These are phyloP conservation scores for Mylabris sibirica DNA, from an alignment of 2,888 invertebrate species.

Conservation along the genomic window DNA sequence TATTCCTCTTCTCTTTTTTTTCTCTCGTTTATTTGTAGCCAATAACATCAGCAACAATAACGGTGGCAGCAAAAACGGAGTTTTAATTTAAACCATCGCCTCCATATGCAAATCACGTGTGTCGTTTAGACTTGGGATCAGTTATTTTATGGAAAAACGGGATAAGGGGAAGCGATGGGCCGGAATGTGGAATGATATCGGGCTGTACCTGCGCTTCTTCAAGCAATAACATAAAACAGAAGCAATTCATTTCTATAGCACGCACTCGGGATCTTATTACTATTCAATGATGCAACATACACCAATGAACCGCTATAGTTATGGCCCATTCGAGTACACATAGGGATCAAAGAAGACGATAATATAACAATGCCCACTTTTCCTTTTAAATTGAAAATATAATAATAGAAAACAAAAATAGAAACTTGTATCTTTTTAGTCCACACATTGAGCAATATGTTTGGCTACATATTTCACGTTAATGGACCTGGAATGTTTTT, in stretches of 20 bases:
- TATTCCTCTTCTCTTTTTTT: constrained; percentile 18
- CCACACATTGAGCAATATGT: constrained; percentile 9
- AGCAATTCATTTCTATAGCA: constrained; percentile 59
- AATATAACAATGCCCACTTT: not conserved
- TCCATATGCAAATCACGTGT: constrained; percentile 61
- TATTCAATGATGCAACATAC: constrained; percentile 62
- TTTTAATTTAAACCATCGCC: constrained; percentile 59
- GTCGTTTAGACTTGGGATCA: constrained; percentile 57
- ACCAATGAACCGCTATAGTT: constrained; percentile 48
- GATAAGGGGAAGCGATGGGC: constrained; percentile 49
- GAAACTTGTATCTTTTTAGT: not conserved
- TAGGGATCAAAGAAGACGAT: not conserved
- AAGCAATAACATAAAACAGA: constrained; percentile 57
- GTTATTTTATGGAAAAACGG: constrained; percentile 57
- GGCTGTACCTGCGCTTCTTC: constrained; percentile 48
- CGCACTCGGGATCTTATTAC: constrained; percentile 61
- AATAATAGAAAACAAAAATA: constrained; percentile 9
- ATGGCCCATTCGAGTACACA: constrained; percentile 47
- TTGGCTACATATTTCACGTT: constrained; percentile 12
- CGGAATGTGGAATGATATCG: constrained; percentile 40
- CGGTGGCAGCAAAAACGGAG: constrained; percentile 39
- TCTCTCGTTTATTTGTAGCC: constrained; percentile 17
- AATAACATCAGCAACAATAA: constrained; percentile 14
- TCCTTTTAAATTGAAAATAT: not conserved
- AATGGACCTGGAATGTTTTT: not conserved